Base-by-base conservation (phyloP, 2,797 vertebrate genomes). In the Mus caroli region DNA sequence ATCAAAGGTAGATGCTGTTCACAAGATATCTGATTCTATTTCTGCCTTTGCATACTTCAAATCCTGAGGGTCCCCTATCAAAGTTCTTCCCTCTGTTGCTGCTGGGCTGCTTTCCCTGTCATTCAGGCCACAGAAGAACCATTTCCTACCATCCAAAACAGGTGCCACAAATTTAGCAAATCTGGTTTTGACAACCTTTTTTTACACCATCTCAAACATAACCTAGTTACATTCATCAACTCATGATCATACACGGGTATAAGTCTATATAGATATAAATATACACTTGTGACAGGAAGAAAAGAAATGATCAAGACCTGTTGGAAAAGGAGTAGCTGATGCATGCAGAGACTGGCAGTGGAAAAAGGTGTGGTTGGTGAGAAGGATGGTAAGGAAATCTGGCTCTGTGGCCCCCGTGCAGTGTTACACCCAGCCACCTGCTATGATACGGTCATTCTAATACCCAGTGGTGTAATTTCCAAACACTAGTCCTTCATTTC, bases 151-250 rank as follows among this genome's bases (percentile, higher is more conserved):
- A 69, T 50, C n/a, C 9, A 62, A 14, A 82, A 5, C 10, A 15
- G 12, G 34, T 1, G 1, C 34, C 67, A 19, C 11, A 17, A 37
- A 54, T 50, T 43, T 50, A 77, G 28, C 10, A 56, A 77, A 58
- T 75, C 87, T 50, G 24, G 34, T 83, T 77, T 92, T 92, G 28
- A 64, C 67, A 77, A 71, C 19, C 6, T 56, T 71, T 92, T 50
- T 26, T 62, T 17, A 52, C 24, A 90, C 6, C 12, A 17, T 85
- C 26, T 76, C 73, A 67, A 60, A 90, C 37, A 85, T 20, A 73
- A 12, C 80, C 8, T 90, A 67, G 6, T 76, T 14, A 78, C 6
- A 69, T 83, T 58, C 7, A 56, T 20, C 46, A 40, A 60, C 28
- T 88, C 17, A 50, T 34, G 40, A 77, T 67, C 75, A 52, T 19